Evolutionary conservation across 1,140 invertebrate genomes (phyloP).

Genomic region (Drosophila sturtevanti): DNA sequence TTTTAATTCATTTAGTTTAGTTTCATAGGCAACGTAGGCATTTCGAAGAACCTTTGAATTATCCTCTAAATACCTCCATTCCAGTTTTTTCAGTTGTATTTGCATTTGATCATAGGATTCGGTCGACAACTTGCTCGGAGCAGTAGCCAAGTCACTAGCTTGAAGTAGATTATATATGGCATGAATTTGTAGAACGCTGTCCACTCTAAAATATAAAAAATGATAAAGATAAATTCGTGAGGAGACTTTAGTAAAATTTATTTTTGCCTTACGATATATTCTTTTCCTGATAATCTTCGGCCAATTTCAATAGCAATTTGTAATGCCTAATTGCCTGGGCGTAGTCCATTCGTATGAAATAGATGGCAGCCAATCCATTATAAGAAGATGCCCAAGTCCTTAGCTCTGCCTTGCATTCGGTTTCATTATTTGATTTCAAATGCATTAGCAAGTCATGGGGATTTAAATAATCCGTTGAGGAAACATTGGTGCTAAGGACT

Average conservation of each 20-base stretch:
- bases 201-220: constrained; percentile 65
- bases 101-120: constrained; percentile 29
- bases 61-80: constrained; percentile 85
- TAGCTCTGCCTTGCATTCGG: constrained; percentile 87
- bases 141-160: constrained; percentile 31
- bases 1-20: constrained; percentile 27
- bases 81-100: constrained; percentile 81
- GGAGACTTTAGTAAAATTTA: background rate
- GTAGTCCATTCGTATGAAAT: constrained; percentile 85
- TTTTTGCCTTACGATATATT: constrained; percentile 55
- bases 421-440: constrained; percentile 86
- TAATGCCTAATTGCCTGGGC: constrained; percentile 86
- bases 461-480: constrained; percentile 58
- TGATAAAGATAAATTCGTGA: background rate
- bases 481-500: constrained; percentile 42
- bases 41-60: constrained; percentile 41
- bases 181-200: constrained; percentile 86
- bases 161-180: constrained; percentile 86
- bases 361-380: constrained; percentile 86
- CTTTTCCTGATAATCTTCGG: constrained; percentile 58
- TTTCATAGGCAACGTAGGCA: constrained; percentile 39
- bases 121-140: background rate
- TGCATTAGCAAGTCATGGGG: constrained; percentile 87
- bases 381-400: constrained; percentile 86
- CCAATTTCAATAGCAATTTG: constrained; percentile 83